phyloP scores from a whole-genome alignment of 1,140 invertebrate species.

The Drosophila jambulina region DNA sequence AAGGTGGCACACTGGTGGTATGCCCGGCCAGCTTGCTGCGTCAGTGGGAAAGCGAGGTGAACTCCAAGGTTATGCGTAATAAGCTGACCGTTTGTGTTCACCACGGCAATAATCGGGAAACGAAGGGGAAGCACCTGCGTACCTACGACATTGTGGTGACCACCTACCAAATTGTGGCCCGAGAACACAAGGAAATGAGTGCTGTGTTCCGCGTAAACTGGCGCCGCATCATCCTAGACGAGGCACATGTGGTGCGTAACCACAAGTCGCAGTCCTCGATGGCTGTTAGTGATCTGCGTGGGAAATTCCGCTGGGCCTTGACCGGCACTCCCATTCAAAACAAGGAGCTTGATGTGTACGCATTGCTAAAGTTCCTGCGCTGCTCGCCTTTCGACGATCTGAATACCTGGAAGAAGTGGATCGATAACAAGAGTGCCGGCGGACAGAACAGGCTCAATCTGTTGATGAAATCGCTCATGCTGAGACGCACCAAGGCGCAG shows the following conservation, averaged over 20 bases:
- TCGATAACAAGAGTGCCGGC: constrained; percentile 88
- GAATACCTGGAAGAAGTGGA: constrained; percentile 90
- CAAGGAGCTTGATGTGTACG: constrained; percentile 94
- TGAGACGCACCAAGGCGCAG: constrained; percentile 94
- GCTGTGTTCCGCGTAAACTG: constrained; percentile 87
- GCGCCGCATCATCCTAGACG: constrained; percentile 96
- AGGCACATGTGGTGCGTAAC: constrained; percentile 96
- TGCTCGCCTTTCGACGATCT: constrained; percentile 95
- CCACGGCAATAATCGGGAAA: constrained; percentile 92
- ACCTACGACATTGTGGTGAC: constrained; percentile 91
- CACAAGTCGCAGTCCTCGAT: constrained; percentile 91
- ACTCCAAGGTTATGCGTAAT: constrained; percentile 87
- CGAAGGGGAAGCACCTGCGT: constrained; percentile 87
- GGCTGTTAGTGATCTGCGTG: constrained; percentile 89
- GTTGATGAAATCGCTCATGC: constrained; percentile 92
- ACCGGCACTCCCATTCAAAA: constrained; percentile 99
- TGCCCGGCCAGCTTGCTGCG: constrained; percentile 93
- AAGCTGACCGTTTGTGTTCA: constrained; percentile 89
- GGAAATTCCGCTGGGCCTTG: constrained; percentile 91
- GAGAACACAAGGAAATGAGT: constrained; percentile 86
- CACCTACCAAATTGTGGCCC: constrained; percentile 89
- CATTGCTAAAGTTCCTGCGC: constrained; percentile 93
- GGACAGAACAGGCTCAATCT: constrained; percentile 91
- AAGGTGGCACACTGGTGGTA: constrained; percentile 93
- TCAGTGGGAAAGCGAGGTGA: constrained; percentile 95